Percentiles rank a stretch among this genome's conserved stretches.
These are phyloP conservation scores for Zaprionus taronus DNA, from an alignment of 1,140 invertebrate genomes.

Conservation along the genomic window DNA sequence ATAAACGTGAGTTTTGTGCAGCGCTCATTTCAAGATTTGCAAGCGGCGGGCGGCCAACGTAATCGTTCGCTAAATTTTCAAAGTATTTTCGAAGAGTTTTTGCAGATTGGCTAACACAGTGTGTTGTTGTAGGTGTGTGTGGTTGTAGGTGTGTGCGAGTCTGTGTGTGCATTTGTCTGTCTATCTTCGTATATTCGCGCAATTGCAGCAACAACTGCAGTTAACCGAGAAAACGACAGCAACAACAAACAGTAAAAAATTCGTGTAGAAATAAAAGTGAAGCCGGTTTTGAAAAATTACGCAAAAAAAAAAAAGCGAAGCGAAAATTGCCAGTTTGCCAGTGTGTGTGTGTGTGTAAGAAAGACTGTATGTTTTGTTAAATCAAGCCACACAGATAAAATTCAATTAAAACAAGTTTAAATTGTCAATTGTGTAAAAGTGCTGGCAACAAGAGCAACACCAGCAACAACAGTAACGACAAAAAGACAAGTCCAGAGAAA, in stretches of 20 bases:
- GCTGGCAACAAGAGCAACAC: conserved; percentile 8
- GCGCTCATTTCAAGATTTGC: conserved; percentile 83
- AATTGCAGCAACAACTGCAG: conserved; percentile 82
- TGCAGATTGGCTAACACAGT: conserved; percentile 38
- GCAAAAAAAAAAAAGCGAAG: conserved; percentile 65
- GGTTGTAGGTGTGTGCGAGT: conserved; percentile 34
- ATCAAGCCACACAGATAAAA: conserved; percentile 59
- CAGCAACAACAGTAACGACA: background rate
- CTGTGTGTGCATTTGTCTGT: conserved; percentile 22
- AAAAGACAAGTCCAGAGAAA: conserved; percentile 29
- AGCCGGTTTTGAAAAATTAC: conserved; percentile 79
- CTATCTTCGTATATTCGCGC: conserved; percentile 21
- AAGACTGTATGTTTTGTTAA: conserved; percentile 31
- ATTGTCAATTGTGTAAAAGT: conserved; percentile 63
- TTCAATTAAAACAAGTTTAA: conserved; percentile 77
- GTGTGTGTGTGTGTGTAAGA: conserved; percentile 35
- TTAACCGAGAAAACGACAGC: conserved; percentile 72
- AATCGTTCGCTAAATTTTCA: conserved; percentile 43
- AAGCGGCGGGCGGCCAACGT: conserved; percentile 68
- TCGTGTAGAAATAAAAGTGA: conserved; percentile 78
- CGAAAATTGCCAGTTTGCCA: conserved; percentile 51
- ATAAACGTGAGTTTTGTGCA: conserved; percentile 78
- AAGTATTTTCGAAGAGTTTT: conserved; percentile 34
- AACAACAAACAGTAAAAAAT: conserved; percentile 57
- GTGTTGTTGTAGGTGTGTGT: conserved; percentile 40